Percentiles rank a stretch among this genome's conserved stretches.
These are phyloP conservation scores for Acanthisitta chloris DNA, from an alignment of 2,113 vertebrate genomes.

Conservation along the genomic window DNA sequence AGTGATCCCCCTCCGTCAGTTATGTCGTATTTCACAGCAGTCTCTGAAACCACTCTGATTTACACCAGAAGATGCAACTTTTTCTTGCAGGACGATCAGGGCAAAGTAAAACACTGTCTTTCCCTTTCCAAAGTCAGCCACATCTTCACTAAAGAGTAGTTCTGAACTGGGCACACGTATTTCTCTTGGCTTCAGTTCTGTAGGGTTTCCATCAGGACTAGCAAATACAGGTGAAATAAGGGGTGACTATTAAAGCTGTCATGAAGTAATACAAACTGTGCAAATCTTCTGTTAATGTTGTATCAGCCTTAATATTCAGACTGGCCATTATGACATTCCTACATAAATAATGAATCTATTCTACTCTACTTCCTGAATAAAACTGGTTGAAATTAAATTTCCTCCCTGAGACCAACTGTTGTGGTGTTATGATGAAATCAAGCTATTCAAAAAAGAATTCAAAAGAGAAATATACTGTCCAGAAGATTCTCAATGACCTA, in stretches of 20 bases:
- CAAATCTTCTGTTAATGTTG: neutral
- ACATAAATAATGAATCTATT: neutral
- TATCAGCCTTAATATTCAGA: neutral
- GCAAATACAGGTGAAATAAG: neutral
- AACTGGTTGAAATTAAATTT: neutral
- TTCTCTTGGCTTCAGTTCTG: neutral
- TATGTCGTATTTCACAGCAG: neutral
- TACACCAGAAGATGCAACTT: neutral
- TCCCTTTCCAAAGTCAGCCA: neutral
- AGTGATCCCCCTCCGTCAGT: neutral
- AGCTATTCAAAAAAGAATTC: neutral
- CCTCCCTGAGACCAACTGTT: neutral
- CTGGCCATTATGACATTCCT: neutral
- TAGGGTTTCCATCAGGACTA: neutral
- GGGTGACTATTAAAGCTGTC: neutral
- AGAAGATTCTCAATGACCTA: neutral
- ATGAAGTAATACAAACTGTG: neutral
- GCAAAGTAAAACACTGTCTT: neutral
- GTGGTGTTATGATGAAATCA: neutral
- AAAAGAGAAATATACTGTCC: neutral
- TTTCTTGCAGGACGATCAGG: neutral
- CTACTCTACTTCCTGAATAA: neutral
- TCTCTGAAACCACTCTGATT: neutral
- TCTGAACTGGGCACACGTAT: neutral
- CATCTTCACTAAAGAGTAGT: neutral